Evolutionary conservation across 1,140 invertebrate species (phyloP).

Genomic region (Glomeris maerens): DNA sequence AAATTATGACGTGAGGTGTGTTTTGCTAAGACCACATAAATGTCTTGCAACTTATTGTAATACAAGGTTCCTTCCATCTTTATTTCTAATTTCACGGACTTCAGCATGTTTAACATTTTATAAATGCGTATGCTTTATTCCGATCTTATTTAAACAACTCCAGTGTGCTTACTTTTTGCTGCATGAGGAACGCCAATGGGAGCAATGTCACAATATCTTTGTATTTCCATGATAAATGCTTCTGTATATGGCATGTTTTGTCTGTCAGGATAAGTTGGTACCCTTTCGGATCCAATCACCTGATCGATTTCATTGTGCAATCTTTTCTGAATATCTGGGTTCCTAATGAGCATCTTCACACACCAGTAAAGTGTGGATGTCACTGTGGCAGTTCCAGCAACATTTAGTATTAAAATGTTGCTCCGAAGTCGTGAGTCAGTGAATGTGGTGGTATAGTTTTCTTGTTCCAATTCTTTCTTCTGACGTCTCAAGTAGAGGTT

Average conservation of each 20-base stretch:
- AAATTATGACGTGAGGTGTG: too few relatives aligned
- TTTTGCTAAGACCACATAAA: too few relatives aligned
- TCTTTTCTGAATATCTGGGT: slow-evolving; percentile 32
- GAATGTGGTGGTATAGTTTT: background rate
- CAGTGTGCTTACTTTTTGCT: too few relatives aligned
- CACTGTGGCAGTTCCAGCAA: slow-evolving; percentile 21
- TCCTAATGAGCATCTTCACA: slow-evolving; percentile 20
- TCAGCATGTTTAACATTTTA: too few relatives aligned
- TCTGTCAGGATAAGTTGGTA: slow-evolving; percentile 1
- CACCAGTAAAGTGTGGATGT: slow-evolving; percentile 10
- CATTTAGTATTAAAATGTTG: background rate
- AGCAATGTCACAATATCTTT: slow-evolving; percentile 5
- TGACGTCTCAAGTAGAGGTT: too few relatives aligned
- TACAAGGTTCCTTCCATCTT: too few relatives aligned
- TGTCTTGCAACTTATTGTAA: too few relatives aligned
- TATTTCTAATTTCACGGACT: too few relatives aligned
- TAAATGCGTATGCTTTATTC: too few relatives aligned
- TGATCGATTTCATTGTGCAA: slow-evolving; percentile 28
- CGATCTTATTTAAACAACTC: too few relatives aligned
- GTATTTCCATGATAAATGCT: slow-evolving; percentile 10
- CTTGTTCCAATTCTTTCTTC: too few relatives aligned
- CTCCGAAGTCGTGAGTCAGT: background rate
- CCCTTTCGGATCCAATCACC: slow-evolving; percentile 20
- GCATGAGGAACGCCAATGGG: background rate
- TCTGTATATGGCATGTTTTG: slow-evolving; percentile 3